A percentile compares a stretch with the other conserved stretches of the same genome.
Evolutionary conservation across 2,113 vertebrate species (phyloP).

Genomic region (Cochlearius cochlearius): DNA sequence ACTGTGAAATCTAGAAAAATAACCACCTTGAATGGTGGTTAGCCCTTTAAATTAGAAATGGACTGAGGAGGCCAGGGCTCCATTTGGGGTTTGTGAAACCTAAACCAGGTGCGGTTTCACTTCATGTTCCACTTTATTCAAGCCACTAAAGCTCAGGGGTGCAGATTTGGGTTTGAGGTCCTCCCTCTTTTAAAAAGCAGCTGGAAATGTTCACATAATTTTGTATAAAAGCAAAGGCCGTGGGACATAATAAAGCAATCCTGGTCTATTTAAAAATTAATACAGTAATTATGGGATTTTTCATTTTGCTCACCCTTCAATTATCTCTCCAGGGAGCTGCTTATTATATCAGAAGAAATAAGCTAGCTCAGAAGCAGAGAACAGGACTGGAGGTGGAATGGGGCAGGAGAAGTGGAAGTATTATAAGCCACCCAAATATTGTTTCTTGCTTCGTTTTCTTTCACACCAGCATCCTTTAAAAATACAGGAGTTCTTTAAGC

Average conservation of each 20-base stretch:
- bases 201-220: constrained; percentile 25
- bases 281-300: background rate
- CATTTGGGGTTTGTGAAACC: constrained; percentile 9
- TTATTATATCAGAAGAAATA: background rate
- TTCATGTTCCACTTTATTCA: background rate
- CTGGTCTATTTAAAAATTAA: constrained; percentile 16
- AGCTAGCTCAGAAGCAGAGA: background rate
- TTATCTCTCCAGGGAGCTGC: background rate
- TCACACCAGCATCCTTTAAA: background rate
- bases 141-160: constrained; percentile 2
- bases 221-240: background rate
- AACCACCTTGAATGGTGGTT: background rate
- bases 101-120: constrained; percentile 22
- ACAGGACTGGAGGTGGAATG: background rate
- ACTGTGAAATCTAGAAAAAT: constrained; percentile 8
- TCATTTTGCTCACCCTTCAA: background rate
- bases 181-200: background rate
- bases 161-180: background rate
- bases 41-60: constrained; percentile 1
- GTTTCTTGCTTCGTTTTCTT: background rate
- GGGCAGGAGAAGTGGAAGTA: background rate
- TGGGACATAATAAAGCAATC: background rate
- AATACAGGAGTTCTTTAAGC: background rate
- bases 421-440: background rate
- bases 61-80: background rate